phyloP scores from a whole-genome alignment of 2,888 invertebrate species.

The Serripes groenlandicus region DNA sequence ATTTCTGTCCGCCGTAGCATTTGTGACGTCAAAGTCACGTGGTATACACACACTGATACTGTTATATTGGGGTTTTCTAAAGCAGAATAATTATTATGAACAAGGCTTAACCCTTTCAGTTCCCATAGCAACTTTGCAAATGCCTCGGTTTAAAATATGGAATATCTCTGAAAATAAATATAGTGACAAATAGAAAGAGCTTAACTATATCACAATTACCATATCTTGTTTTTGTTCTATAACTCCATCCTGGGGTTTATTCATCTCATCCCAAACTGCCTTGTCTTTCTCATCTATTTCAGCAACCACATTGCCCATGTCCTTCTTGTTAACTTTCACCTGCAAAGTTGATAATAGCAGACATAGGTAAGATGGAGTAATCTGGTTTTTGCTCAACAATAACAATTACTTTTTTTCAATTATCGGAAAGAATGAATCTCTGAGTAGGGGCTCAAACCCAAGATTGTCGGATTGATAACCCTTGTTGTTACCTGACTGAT shows the following conservation, averaged over 20 bases:
- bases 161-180: neutral
- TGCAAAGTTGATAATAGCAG: neutral
- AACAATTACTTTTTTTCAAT: neutral
- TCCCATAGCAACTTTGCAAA: neutral
- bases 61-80: no score
- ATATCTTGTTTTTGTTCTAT: neutral
- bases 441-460: neutral
- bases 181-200: neutral
- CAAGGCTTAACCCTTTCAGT: no score
- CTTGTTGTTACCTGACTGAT: neutral
- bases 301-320: neutral
- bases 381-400: no score
- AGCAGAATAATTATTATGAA: no score
- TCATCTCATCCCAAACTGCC: constrained; percentile 4
- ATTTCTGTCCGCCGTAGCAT: no score
- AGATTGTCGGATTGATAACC: neutral
- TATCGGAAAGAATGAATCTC: neutral
- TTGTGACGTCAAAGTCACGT: no score
- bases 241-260: neutral
- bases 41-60: no score
- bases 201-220: neutral
- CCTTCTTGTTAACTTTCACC: neutral
- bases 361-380: no score
- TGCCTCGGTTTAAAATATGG: neutral
- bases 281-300: neutral